Conservation (phyloP, 2,797 vertebrate genomes). For the Mionectes olivaceus region DNA sequence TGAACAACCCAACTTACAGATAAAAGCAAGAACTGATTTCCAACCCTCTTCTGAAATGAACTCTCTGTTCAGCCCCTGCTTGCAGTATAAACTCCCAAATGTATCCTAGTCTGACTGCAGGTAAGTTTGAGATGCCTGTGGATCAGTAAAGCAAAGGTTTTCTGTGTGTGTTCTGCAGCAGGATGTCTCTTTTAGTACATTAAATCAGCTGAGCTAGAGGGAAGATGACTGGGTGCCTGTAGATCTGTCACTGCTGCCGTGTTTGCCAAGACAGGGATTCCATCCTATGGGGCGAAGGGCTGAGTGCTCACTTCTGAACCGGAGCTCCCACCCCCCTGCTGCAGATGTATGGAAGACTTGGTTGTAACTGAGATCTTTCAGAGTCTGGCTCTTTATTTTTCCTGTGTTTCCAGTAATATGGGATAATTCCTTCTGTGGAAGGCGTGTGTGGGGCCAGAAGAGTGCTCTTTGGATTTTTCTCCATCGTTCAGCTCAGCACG, state of each 20-base stretch:
- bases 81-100: background rate
- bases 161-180: background rate
- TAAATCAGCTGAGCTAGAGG: background rate
- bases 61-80: background rate
- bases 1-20: background rate
- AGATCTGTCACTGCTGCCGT: background rate
- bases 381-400: background rate
- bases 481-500: background rate
- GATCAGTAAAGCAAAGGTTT: background rate
- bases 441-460: background rate
- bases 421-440: background rate
- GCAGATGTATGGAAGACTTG: background rate
- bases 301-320: background rate
- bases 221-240: background rate
- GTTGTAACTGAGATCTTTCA: background rate
- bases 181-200: background rate
- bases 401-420: background rate
- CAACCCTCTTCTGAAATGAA: background rate
- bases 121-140: background rate
- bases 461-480: background rate
- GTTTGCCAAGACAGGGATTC: rapidly evolving
- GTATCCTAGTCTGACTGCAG: background rate
- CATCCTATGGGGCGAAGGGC: background rate
- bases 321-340: background rate
- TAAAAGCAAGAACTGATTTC: background rate